Evolutionary conservation across 92 coral and sea anemone genomes (phyloP), one percentile per base, ranked within the genome.

Genomic region (Actinostola sp.): DNA sequence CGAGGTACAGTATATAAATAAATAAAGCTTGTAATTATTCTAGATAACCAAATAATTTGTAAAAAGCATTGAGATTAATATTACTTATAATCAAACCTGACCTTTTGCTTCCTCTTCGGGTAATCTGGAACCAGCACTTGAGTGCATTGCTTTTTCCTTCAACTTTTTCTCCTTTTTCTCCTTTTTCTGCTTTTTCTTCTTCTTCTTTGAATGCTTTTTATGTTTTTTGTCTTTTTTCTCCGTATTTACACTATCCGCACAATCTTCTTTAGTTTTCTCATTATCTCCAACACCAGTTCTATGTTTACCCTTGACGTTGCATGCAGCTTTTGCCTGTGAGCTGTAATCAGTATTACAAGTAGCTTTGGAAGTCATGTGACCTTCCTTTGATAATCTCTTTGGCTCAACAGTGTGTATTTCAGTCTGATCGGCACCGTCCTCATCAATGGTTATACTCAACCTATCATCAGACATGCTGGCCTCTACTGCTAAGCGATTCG

Each of bases 161-260:
- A n/a, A 12, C 19, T 38, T 30, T 31, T 63, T 64, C 4, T 25
- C 27, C 19, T 64, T 75, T 41, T 64, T 64, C 24, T 64, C 72
- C 32, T 50, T 66, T 41, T 63, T 75, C 17, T 75, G 61, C 28
- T 75, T 75, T 51, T 75, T 75, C 81, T 75, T 75, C 36, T 75
- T 75, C 60, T 75, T 66, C 16, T 75, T 75, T 20, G 72, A 63
- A 25, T 75, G 72, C 27, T 75, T 75, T 48, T 75, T 75, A 27
- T 71, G 77, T 56, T 75, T 65, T 19, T 64, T 75, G 36, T 63
- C 63, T 10, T 75, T 63, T 33, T 62, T 49, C 31, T 57, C 39
- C 63, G 11, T 57, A 7, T 57, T 57, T 7, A 3, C 27, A 21
- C 5, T 48, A 24, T 27, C 66, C 3, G 25, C 64, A 30, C 31